Percentiles rank a stretch among this genome's conserved stretches.
These are phyloP conservation scores for Aleadryas rufinucha DNA, from an alignment of 2,113 vertebrate species.

Conservation along the genomic window DNA sequence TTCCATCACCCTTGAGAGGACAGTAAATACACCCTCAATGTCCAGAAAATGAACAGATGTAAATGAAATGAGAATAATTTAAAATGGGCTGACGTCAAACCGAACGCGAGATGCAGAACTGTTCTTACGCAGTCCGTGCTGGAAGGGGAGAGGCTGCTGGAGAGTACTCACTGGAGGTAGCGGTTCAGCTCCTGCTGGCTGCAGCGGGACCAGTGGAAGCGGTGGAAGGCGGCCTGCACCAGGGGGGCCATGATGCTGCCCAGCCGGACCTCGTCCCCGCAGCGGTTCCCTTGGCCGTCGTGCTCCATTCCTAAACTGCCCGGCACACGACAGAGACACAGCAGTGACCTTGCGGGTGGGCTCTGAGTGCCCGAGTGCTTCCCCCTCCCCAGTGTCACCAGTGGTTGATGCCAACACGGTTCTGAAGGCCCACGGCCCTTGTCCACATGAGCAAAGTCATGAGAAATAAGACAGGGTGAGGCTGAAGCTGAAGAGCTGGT, in stretches of 20 bases:
- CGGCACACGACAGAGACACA: neutral
- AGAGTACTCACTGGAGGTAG: slow-evolving; percentile 89
- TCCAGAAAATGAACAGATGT: neutral
- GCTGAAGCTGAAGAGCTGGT: neutral
- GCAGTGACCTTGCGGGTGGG: neutral
- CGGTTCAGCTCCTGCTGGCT: slow-evolving; percentile 95
- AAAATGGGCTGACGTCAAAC: neutral
- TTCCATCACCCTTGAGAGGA: neutral
- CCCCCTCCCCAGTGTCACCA: neutral
- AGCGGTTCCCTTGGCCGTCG: slow-evolving; percentile 94
- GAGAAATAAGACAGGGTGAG: neutral
- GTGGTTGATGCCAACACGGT: neutral
- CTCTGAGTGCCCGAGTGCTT: fast-evolving
- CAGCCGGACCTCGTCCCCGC: slow-evolving; percentile 94
- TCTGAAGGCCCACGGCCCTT: neutral
- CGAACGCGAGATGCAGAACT: fast-evolving
- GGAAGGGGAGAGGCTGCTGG: neutral
- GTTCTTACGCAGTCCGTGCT: neutral
- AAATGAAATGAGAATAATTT: neutral
- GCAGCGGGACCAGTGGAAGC: slow-evolving; percentile 97
- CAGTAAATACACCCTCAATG: neutral
- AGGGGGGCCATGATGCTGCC: slow-evolving; percentile 99
- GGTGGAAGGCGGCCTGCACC: slow-evolving; percentile 95
- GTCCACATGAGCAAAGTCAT: neutral
- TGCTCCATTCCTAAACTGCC: slow-evolving; percentile 96